Evolutionary conservation across 2,797 vertebrate genomes (phyloP).

Genomic region (Allobates femoralis): DNA sequence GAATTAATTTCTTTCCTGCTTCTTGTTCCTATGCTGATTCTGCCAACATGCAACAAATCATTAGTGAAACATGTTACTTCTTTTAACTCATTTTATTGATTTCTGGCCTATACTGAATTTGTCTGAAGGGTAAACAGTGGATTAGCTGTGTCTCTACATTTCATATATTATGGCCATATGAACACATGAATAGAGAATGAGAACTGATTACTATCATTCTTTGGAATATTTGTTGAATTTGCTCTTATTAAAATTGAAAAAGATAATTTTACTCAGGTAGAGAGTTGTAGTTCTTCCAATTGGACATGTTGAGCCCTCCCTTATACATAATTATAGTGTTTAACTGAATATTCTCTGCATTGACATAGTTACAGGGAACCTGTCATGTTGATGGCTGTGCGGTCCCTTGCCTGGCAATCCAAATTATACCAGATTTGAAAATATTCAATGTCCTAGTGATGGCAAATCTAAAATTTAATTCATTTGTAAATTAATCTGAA

Average conservation of each 20-base stretch:
- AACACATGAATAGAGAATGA: not conserved
- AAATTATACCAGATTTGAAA: too few species aligned
- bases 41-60: conserved; percentile 36
- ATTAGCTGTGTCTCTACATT: conserved; percentile 31
- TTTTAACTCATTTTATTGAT: conserved; percentile 51
- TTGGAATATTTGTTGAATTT: not conserved
- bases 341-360: too few species aligned
- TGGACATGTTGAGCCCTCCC: not conserved
- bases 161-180: conserved; percentile 14
- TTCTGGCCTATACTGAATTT: conserved; percentile 21
- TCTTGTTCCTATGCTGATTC: not conserved
- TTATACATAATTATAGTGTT: too few species aligned
- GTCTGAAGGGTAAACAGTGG: conserved; percentile 40
- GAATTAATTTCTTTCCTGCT: conserved; percentile 15
- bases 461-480: too few species aligned
- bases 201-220: not conserved
- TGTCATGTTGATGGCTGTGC: too few species aligned
- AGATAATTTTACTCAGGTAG: too few species aligned
- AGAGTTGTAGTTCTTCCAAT: too few species aligned
- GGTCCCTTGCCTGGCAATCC: too few species aligned
- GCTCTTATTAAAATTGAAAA: too few species aligned
- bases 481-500: too few species aligned
- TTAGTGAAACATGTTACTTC: conserved; percentile 35
- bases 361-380: too few species aligned
- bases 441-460: too few species aligned